Conservation (phyloP, 64 coral and sea anemone genomes). For the Platygyra sinensis region DNA sequence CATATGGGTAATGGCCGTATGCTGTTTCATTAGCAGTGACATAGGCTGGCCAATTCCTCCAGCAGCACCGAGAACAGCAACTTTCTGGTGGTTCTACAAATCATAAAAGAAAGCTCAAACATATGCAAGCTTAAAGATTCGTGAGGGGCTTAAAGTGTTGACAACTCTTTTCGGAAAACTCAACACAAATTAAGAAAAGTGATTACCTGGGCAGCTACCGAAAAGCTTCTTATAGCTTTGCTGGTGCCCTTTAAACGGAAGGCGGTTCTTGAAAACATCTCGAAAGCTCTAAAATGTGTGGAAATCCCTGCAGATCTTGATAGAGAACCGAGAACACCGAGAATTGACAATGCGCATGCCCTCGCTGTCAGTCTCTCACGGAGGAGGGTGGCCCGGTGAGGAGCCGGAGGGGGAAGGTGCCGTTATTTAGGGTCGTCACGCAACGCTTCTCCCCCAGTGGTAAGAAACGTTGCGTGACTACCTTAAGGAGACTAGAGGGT, state of each 20-base stretch:
- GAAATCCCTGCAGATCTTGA: no score
- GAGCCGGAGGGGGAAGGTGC: no score
- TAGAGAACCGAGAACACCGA: neutral
- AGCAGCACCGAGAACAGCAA: slow-evolving; percentile 96
- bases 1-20: slow-evolving; percentile 86
- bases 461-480: no score
- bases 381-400: no score
- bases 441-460: no score
- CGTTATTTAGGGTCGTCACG: no score
- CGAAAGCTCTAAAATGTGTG: neutral
- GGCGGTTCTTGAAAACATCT: slow-evolving; percentile 79
- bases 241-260: slow-evolving; percentile 53
- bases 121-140: neutral
- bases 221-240: slow-evolving; percentile 63
- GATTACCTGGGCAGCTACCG: slow-evolving; percentile 74
- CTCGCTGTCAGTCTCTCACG: neutral
- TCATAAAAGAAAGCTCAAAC: neutral
- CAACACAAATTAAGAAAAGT: neutral
- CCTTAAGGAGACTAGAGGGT: no score
- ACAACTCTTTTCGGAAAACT: neutral
- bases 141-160: neutral
- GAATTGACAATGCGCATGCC: slow-evolving; percentile 13
- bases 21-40: slow-evolving; percentile 93
- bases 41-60: slow-evolving; percentile 98
- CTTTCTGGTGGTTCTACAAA: slow-evolving; percentile 81